Evolutionary conservation across 1,140 invertebrate genomes (phyloP).

Genomic region (Parasteatoda tepidariorum): DNA sequence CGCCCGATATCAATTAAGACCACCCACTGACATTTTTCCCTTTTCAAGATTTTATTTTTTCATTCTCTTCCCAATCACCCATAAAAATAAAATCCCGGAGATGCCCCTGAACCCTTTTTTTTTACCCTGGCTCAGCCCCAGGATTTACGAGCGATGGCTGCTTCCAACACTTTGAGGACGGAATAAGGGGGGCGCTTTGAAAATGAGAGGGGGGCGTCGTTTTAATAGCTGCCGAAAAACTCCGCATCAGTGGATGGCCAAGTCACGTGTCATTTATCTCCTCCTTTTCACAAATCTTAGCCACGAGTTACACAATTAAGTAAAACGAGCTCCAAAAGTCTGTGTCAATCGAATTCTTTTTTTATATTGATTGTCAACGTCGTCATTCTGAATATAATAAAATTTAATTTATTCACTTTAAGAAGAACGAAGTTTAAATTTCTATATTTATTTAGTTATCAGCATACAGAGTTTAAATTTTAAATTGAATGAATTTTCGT

Average conservation of each 20-base stretch:
- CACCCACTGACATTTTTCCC: constrained; percentile 18
- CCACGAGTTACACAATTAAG: background rate
- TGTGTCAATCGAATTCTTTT: no score
- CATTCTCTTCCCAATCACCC: background rate
- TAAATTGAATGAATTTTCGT: no score
- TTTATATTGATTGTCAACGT: no score
- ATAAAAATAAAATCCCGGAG: constrained; percentile 42
- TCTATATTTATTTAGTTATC: no score
- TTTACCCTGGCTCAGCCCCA: no score
- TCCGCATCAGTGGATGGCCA: constrained; percentile 4
- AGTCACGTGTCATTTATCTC: constrained; percentile 11
- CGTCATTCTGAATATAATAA: no score
- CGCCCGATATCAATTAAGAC: constrained; percentile 47
- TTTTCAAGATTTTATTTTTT: constrained; percentile 3
- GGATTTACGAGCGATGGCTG: constrained; percentile 28
- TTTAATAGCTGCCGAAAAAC: constrained; percentile 26
- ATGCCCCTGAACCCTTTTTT: constrained; percentile 6
- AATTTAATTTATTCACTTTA: no score
- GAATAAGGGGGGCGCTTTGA: constrained; percentile 24
- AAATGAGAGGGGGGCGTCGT: constrained; percentile 32
- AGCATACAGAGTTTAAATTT: no score
- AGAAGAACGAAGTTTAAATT: no score
- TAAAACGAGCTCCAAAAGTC: background rate
- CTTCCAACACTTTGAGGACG: constrained; percentile 42
- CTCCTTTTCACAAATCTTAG: background rate